These are phyloP conservation scores for Pseudolaguvia tuberculata DNA, from an alignment of 2,113 vertebrate genomes.

Conservation along the genomic window DNA sequence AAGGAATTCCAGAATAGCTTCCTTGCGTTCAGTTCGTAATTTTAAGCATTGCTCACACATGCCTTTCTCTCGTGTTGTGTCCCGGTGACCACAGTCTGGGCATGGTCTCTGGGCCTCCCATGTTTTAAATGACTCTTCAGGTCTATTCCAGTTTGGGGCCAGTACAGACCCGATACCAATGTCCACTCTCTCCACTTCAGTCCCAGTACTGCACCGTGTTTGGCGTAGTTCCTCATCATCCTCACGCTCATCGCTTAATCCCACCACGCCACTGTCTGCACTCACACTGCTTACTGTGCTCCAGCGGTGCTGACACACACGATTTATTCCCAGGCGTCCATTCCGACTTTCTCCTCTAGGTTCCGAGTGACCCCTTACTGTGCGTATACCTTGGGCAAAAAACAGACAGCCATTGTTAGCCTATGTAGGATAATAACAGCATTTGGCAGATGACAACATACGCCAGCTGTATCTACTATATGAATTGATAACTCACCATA, in stretches of 20 bases:
- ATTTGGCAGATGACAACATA: no score
- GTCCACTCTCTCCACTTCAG: conserved; percentile 79
- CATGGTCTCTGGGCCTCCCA: conserved; percentile 81
- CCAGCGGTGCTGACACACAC: conserved; percentile 75
- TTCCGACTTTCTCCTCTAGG: conserved; percentile 68
- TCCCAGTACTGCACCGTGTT: conserved; percentile 55
- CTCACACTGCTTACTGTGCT: conserved; percentile 87
- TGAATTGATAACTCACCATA: not conserved
- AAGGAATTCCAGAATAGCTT: conserved; percentile 86
- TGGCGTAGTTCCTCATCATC: conserved; percentile 62
- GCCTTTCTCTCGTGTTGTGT: conserved; percentile 68
- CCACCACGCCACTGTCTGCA: conserved; percentile 82
- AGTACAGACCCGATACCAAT: conserved; percentile 79
- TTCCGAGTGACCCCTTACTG: conserved; percentile 63
- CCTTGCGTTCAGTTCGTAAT: conserved; percentile 80
- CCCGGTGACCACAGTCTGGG: conserved; percentile 79
- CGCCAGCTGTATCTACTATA: not conserved
- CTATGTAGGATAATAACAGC: not conserved
- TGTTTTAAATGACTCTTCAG: conserved; percentile 68
- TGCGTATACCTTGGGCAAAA: conserved; percentile 55
- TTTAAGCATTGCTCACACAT: conserved; percentile 82
- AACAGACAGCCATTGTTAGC: not conserved
- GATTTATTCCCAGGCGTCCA: conserved; percentile 54
- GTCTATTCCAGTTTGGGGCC: conserved; percentile 76
- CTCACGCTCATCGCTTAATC: conserved; percentile 74